Percentiles rank a stretch among this genome's conserved stretches.
phyloP scores from a whole-genome alignment of 92 coral and sea anemone species.

The Palythoa grandis region DNA sequence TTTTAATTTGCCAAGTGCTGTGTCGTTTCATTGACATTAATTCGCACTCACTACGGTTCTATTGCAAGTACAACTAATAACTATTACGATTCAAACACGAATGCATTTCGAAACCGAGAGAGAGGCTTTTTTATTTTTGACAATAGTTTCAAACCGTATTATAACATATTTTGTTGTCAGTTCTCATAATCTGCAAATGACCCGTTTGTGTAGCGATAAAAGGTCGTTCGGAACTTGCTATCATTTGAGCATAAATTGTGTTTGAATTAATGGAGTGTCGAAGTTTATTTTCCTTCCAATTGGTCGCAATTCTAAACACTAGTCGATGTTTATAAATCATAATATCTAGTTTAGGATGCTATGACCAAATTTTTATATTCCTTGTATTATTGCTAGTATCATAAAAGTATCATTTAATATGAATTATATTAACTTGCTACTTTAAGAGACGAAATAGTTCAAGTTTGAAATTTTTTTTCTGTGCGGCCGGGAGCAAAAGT shows the following conservation, averaged over 20 bases:
- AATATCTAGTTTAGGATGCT: not conserved
- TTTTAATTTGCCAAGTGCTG: not conserved
- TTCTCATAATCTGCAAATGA: conserved; percentile 28
- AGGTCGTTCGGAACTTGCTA: conserved; percentile 1
- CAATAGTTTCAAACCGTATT: not conserved
- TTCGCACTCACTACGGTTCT: conserved; percentile 1
- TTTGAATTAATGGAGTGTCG: not conserved
- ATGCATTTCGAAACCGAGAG: not conserved
- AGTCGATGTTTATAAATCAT: conserved; percentile 7
- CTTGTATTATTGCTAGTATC: not conserved
- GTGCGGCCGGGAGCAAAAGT: not conserved
- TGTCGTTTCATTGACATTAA: conserved; percentile 32
- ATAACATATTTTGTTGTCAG: not conserved
- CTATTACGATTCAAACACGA: conserved; percentile 9
- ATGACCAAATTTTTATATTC: conserved; percentile 8
- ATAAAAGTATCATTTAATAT: not conserved
- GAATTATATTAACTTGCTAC: not conserved
- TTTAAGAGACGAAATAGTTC: not conserved
- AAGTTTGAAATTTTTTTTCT: conserved; percentile 29
- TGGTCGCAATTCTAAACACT: not conserved
- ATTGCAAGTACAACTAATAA: conserved; percentile 20
- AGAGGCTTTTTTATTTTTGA: not conserved
- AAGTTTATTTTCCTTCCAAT: not conserved
- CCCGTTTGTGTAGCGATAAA: not conserved
- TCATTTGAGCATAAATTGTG: not conserved